phyloP scores from a whole-genome alignment of 1,140 invertebrate species.

The Brachionus rotundiformis region DNA sequence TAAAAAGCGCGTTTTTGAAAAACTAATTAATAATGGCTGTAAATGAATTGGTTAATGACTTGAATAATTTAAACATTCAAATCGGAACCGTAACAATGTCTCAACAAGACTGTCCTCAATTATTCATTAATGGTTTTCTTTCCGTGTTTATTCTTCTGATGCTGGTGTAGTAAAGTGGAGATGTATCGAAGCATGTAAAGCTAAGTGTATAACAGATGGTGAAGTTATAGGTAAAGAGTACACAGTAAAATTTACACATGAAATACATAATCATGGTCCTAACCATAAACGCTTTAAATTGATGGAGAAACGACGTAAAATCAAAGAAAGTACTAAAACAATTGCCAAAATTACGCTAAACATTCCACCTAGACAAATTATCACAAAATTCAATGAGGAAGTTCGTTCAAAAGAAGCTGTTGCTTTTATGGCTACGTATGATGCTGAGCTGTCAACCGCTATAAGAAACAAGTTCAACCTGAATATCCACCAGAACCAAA shows the following conservation, averaged over 20 bases:
- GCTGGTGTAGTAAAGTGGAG: not conserved
- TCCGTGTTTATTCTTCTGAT: not conserved
- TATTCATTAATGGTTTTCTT: not conserved
- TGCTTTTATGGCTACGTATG: not conserved
- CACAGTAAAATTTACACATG: not conserved
- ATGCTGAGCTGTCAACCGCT: not conserved
- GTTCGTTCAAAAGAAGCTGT: not conserved
- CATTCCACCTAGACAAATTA: not conserved
- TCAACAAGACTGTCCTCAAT: not conserved
- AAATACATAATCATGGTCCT: not conserved
- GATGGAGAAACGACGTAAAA: not conserved
- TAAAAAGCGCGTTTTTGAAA: not conserved
- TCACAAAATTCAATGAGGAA: not conserved
- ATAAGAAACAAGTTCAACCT: not conserved
- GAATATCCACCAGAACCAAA: constrained; percentile 22
- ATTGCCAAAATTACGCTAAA: not conserved
- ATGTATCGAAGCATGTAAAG: too few relatives aligned
- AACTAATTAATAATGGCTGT: not conserved
- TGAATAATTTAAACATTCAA: not conserved
- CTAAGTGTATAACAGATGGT: too few relatives aligned
- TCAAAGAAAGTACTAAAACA: not conserved
- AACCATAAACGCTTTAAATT: not conserved
- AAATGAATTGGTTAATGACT: not conserved
- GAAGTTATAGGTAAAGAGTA: too few relatives aligned
- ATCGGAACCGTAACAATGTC: not conserved